These are phyloP conservation scores for Aplodontia rufa DNA, from an alignment of 2,113 vertebrate species.

Conservation along the genomic window DNA sequence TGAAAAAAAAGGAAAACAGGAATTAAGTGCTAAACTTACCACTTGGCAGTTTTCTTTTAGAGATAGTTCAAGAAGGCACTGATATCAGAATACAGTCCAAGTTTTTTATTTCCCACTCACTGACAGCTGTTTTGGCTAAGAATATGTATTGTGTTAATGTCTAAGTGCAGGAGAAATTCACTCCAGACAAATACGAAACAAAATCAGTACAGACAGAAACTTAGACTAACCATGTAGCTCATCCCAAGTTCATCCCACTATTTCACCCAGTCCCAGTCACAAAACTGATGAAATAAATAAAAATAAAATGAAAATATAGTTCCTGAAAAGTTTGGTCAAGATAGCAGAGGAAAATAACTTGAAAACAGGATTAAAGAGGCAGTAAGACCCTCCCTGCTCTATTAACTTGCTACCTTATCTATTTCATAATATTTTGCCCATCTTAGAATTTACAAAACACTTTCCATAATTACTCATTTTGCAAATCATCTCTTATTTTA, in stretches of 20 bases:
- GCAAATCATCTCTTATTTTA: conserved; percentile 8
- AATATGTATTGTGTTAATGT: background rate
- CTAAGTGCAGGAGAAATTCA: background rate
- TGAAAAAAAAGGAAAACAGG: conserved; percentile 37
- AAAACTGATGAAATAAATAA: background rate
- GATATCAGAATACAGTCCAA: background rate
- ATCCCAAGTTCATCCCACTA: background rate
- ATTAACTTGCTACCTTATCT: background rate
- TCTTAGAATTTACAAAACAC: background rate
- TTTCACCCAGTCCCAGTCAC: background rate
- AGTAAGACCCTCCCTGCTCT: background rate
- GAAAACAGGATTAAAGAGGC: background rate
- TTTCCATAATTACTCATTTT: conserved; percentile 18
- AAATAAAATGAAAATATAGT: background rate
- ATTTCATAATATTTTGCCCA: background rate
- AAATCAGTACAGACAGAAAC: background rate
- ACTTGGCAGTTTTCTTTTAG: background rate
- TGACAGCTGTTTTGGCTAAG: background rate
- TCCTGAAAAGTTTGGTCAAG: background rate
- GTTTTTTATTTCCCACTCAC: background rate
- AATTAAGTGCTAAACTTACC: background rate
- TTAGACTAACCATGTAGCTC: background rate
- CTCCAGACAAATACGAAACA: background rate
- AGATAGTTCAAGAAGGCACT: background rate
- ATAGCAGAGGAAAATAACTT: background rate